Conservation (phyloP, 1,140 invertebrate genomes). For the Rhyzopertha dominica region DNA sequence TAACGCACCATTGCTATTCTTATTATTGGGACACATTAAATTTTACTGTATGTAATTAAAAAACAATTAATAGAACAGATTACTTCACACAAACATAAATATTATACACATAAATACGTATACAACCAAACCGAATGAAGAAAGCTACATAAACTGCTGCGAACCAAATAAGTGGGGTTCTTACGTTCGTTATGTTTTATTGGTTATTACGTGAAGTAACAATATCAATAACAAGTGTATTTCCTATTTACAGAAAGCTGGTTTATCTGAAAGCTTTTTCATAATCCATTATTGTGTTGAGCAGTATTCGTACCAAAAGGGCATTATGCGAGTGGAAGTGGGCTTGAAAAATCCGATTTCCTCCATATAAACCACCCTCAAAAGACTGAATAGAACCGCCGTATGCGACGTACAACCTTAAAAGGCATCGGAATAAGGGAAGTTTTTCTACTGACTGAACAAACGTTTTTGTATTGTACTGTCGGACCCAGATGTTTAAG, state of each 20-base stretch:
- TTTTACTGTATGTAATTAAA: too few species aligned
- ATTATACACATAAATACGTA: too few species aligned
- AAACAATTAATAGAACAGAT: too few species aligned
- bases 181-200: too few species aligned
- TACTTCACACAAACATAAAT: too few species aligned
- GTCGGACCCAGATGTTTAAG: constrained; percentile 27
- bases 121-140: too few species aligned
- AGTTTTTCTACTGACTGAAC: background rate
- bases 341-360: constrained; percentile 45
- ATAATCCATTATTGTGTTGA: constrained; percentile 31
- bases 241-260: constrained; percentile 29
- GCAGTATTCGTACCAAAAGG: constrained; percentile 36
- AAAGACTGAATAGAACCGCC: constrained; percentile 9
- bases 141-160: too few species aligned
- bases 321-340: constrained; percentile 43
- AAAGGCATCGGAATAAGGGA: constrained; percentile 3
- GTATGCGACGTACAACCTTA: constrained; percentile 9
- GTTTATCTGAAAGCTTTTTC: constrained; percentile 26
- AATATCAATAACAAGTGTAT: constrained; percentile 26
- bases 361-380: constrained; percentile 37
- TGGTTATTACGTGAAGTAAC: too few species aligned
- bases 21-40: too few species aligned
- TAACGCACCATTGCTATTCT: too few species aligned
- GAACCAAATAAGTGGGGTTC: too few species aligned
- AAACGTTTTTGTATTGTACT: constrained; percentile 18